Base-by-base conservation (phyloP, 2,113 vertebrate genomes). In the Mustela nigripes region DNA sequence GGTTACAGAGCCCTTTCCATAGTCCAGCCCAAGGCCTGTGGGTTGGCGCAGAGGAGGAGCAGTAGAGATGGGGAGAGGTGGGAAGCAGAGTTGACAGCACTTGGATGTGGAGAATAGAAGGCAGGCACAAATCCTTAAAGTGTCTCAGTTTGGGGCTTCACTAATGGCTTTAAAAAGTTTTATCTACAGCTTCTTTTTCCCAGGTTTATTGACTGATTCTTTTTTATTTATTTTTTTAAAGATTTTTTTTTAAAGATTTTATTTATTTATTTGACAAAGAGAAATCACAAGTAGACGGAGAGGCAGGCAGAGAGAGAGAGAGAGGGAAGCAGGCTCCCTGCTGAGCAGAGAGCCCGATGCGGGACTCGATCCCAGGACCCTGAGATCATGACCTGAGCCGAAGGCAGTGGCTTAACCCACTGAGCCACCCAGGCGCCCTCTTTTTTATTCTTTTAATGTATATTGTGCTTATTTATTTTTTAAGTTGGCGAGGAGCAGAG, bases 171-270 rank as follows among this genome's bases (percentile, higher is more conserved):
- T 95, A 16, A 7, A 69, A 39, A 85, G 3, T 19, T 14, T 71
- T 42, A 93, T 88, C 60, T 87, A 71, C 14, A 50, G 88, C 88
- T 78, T 96, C 73, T 86, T 96, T 93, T 86, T 87, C 31, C 28
- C 36, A 60, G n/a, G n/a, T 62, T 89, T 89, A 50, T 84, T 84
- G 86, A 78, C 45, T 36, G 42, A 67, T 62, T 88, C 33, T 78
- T 67, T 73, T 26, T 42, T 56, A 45, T 80, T 91, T 39, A 39
- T 39, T 39, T 39, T 39, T 39, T 39, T 39, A 39, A 39, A 39
- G 39, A 39, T 39, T 39, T 39, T 39, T 39, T 39, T 39, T 39
- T 3, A 39, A 39, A 39, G 39, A 39, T 39, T 39, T 39, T 39
- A 39, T 39, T 39, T 39, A 39, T 39, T 39, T 39, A 39, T 39